phyloP scores from a whole-genome alignment of 2,113 vertebrate genomes.

The Callipepla californica region DNA sequence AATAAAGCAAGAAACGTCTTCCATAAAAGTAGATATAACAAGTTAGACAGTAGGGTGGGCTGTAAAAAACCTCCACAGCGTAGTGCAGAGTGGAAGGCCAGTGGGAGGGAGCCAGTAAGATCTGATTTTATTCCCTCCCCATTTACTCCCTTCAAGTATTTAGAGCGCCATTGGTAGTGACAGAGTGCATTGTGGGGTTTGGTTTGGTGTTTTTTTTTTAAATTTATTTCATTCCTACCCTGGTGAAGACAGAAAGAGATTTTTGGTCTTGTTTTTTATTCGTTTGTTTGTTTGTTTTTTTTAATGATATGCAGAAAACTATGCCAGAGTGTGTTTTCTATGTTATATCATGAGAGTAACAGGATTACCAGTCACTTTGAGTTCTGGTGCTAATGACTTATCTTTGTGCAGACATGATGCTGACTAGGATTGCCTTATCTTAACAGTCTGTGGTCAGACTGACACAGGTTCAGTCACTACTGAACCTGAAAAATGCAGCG shows the following conservation, averaged over 20 bases:
- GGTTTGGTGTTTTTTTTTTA: neutral
- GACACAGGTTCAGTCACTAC: neutral
- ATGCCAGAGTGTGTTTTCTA: neutral
- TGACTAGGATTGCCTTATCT: neutral
- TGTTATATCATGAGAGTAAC: neutral
- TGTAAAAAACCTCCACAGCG: neutral
- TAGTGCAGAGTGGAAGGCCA: neutral
- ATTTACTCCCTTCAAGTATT: neutral
- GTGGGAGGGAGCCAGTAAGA: accelerated
- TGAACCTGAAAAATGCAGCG: neutral
- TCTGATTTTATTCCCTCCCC: neutral
- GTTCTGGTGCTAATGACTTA: neutral
- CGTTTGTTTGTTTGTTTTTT: neutral
- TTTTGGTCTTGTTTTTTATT: neutral
- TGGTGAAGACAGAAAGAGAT: neutral
- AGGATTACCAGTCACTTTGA: neutral
- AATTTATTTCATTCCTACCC: neutral
- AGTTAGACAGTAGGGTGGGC: neutral
- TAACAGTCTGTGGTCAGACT: neutral
- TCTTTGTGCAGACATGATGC: accelerated
- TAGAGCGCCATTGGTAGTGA: neutral
- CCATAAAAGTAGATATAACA: neutral
- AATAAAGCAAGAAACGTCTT: neutral
- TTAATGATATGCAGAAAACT: conserved; percentile 6
- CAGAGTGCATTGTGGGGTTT: neutral